Conservation (phyloP, 23 tunicate species). For the Botrylloides violaceus region DNA sequence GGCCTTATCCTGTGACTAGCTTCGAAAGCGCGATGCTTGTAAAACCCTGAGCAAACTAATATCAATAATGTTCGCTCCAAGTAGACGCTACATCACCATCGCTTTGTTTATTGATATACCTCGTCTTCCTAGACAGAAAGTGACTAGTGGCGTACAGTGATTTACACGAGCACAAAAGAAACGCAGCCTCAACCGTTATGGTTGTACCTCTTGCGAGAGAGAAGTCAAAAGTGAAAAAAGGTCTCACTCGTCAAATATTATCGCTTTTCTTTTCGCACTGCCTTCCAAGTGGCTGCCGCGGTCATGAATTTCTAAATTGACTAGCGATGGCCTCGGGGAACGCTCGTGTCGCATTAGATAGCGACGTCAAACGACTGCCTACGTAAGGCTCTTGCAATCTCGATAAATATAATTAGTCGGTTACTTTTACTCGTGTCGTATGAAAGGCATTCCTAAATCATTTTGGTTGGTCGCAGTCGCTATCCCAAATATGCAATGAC, state of each 20-base stretch:
- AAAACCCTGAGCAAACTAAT: slow-evolving; percentile 5
- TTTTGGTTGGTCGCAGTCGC: no score
- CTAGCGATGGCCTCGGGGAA: slow-evolving; percentile 29
- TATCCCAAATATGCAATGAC: no score
- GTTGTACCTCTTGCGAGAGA: neutral
- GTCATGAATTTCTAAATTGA: slow-evolving; percentile 14
- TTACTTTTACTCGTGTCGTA: no score
- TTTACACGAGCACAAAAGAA: slow-evolving; percentile 24
- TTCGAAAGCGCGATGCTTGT: slow-evolving; percentile 11
- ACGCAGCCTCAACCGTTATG: slow-evolving; percentile 4
- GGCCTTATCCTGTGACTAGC: neutral
- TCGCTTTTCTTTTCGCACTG: neutral
- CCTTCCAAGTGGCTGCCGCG: neutral
- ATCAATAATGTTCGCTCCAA: slow-evolving; percentile 4
- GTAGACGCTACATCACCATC: slow-evolving; percentile 25
- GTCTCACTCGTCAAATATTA: neutral
- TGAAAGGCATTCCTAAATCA: no score
- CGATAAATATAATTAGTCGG: no score
- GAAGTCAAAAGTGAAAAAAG: slow-evolving; percentile 1
- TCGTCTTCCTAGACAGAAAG: slow-evolving; percentile 27
- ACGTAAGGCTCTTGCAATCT: neutral
- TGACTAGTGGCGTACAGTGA: slow-evolving; percentile 17
- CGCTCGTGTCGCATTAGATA: neutral
- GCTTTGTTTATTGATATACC: slow-evolving; percentile 25
- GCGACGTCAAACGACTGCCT: neutral